Base-by-base conservation (phyloP, 2,888 invertebrate species). In the Ennomos erosarius region DNA sequence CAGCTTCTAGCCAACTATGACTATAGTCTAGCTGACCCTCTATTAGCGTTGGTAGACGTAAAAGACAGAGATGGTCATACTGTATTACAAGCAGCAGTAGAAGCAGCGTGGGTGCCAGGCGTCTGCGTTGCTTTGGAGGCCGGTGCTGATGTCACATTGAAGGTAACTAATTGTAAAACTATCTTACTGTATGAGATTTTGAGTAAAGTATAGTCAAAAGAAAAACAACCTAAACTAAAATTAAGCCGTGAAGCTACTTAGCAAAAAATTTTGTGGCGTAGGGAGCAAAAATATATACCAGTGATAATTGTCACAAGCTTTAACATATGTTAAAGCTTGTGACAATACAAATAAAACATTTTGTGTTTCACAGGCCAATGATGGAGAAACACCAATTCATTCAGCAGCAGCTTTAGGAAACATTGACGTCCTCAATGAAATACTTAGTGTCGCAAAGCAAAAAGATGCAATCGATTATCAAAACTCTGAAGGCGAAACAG, bases 351-450 rank as follows among this genome's bases (percentile, higher is more conserved):
- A 39, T 33, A 9, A 36, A 36, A 26, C 26, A 4, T 10, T n/a
- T n/a, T n/a, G n/a, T n/a, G n/a, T 13, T 39, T 39, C 1, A 6
- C 70, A 91, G 91, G 91, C 90, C 49, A 87, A 90, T 11, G 88
- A 92, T 35, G 92, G 90, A 9, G 89, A 93, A 72, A 93, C 93
- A 6, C 91, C 93, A 6, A 83, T 94, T 3, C 94, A 94, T 71
- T 87, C 93, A 34, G 93, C 94, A 46, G 93, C 93, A 33, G 83
- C 87, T 2, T 70, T 87, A 10, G 93, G 93, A 0, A 88, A 93
- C 60, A 42, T 89, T 10, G 90, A 91, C 10, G 87, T 94, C 0
- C 75, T 94, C 0, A 87, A 83, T 46, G 93, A 93, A 81, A 88
- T 94, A 1, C 80, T 93, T 0, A 88, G 90, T 33, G 78, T 93